Evolutionary conservation across 1,140 invertebrate genomes (phyloP), one percentile per base, ranked within the genome.

Genomic region (Aphaenogaster floridana): DNA sequence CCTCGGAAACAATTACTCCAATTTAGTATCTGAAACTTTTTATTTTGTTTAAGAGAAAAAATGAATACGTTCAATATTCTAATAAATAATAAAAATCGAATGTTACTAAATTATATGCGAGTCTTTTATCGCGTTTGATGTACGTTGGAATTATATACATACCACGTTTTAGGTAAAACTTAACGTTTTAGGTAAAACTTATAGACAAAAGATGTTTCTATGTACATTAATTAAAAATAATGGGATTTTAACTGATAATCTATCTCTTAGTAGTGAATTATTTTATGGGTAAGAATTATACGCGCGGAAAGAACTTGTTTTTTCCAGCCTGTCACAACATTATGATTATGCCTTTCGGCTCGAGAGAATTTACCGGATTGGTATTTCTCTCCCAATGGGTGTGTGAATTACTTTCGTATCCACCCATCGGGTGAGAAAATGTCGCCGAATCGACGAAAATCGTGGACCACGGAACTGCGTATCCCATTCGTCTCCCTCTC

Each of bases 381-480:
- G 42, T 72, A 76, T 84, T 81, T 77, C 52, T 52, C 71, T 28
- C 63, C 48, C 50, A 85, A 81, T 78, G 66, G 80, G 34, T 76
- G 66, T 69, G 42, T 50, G 57, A 90, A 90, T 88, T 89, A 88
- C 78, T 54, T 74, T 87, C n/a, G 69, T 84, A 61, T 74, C 54
- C 54, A 74, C 54, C 88, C 72, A 87, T 87, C 54, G 80, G 48
- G 36, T 28, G 78, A 74, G 79, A 81, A 90, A 90, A 90, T 90
- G 85, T 88, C 80, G 88, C 86, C 86, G 86, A 90, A 89, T 90
- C 88, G 57, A 85, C 84, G 78, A 64, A 90, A 90, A 90, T 52
- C 81, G 15, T 57, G 61, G 54, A 64, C 42, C 59, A 57, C 34
- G 57, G 50, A 78, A 76, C 74, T 86, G 45, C 64, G 50, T 50